Conservation (phyloP, 2,113 vertebrate species). For the Cochlearius cochlearius region DNA sequence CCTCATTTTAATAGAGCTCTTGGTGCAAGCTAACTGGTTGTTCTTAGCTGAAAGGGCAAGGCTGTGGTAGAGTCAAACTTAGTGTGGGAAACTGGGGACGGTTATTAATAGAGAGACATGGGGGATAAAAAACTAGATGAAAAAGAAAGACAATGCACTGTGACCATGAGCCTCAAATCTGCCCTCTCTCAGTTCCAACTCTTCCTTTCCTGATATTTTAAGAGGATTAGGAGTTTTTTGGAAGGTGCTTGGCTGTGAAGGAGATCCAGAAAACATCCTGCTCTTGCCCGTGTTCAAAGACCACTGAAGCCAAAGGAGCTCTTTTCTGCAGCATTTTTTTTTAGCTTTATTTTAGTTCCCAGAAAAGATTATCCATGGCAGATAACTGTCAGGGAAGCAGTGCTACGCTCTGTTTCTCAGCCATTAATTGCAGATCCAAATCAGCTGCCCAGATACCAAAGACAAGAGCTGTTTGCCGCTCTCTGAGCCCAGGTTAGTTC, state of each 20-base stretch:
- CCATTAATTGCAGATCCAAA: neutral
- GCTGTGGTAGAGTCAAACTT: neutral
- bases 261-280: neutral
- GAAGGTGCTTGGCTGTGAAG: neutral
- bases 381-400: neutral
- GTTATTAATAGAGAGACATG: neutral
- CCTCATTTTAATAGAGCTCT: neutral
- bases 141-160: neutral
- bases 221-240: neutral
- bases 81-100: neutral
- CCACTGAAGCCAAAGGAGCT: neutral
- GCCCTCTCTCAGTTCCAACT: neutral
- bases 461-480: neutral
- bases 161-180: neutral
- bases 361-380: neutral
- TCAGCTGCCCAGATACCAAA: neutral
- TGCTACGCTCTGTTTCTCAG: neutral
- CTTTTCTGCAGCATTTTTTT: neutral
- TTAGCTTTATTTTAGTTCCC: neutral
- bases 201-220: neutral
- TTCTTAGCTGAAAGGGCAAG: neutral
- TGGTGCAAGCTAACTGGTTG: neutral
- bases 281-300: neutral
- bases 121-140: neutral
- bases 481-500: neutral